Percentiles rank a stretch among this genome's conserved stretches.
phyloP scores from a whole-genome alignment of 2,113 vertebrate species.

The Origma solitaria region DNA sequence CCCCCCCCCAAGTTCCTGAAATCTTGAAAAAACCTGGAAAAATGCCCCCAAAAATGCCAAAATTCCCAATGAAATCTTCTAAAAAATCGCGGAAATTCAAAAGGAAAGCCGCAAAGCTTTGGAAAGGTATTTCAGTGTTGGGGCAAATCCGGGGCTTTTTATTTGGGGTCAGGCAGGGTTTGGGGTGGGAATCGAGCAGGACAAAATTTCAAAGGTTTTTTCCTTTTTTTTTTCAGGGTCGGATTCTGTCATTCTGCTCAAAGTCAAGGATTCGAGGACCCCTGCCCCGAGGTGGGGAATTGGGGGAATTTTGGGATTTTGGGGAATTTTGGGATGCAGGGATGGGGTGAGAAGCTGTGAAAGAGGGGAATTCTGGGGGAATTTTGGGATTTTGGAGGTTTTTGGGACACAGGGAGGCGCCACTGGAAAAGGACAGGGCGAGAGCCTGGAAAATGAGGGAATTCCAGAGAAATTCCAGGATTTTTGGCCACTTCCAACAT shows the following conservation, averaged over 20 bases:
- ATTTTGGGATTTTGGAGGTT: background rate
- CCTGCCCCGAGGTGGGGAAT: constrained; percentile 78
- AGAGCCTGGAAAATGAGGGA: too few species aligned
- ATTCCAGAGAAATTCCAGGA: accelerated
- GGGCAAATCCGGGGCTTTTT: accelerated
- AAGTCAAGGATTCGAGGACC: constrained; percentile 82
- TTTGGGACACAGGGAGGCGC: background rate
- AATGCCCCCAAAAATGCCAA: too few species aligned
- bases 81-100: too few species aligned
- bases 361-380: too few species aligned
- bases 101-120: too few species aligned
- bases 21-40: too few species aligned
- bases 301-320: too few species aligned
- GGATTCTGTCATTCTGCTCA: constrained; percentile 90
- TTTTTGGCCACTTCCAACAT: background rate
- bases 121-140: accelerated
- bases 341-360: background rate
- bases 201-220: background rate
- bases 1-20: too few species aligned
- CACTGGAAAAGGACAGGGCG: background rate
- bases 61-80: too few species aligned
- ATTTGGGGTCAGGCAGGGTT: accelerated
- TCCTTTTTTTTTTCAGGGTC: constrained; percentile 74
- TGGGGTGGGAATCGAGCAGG: accelerated
- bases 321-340: too few species aligned